Conservation (phyloP, 2,888 invertebrate species). For the Rhabditophanes sp. region DNA sequence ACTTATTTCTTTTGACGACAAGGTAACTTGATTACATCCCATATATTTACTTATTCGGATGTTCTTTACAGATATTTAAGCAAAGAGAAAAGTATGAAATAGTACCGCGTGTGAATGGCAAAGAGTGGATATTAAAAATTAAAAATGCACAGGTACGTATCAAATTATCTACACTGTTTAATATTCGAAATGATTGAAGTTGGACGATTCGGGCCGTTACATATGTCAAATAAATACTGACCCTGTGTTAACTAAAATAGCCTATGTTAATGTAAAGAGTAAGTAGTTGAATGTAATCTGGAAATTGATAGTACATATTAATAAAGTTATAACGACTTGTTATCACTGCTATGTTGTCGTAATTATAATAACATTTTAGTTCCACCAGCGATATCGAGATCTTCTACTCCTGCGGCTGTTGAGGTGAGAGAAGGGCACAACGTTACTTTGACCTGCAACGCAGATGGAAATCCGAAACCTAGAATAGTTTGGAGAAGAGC, state of each 20-base stretch:
- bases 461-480: conserved; percentile 40
- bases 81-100: conserved; percentile 39
- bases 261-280: conserved; percentile 37
- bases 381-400: conserved; percentile 74
- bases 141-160: conserved; percentile 56
- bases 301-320: conserved; percentile 1
- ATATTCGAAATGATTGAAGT: conserved; percentile 40
- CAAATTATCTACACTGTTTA: conserved; percentile 2
- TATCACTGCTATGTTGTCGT: neutral
- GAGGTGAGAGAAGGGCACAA: conserved; percentile 52
- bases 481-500: conserved; percentile 34
- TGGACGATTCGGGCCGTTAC: conserved; percentile 74
- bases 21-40: too few species aligned
- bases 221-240: conserved; percentile 54
- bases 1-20: conserved; percentile 33
- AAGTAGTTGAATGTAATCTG: neutral
- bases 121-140: conserved; percentile 79
- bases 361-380: conserved; percentile 52
- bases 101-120: conserved; percentile 53
- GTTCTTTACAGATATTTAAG: conserved; percentile 27
- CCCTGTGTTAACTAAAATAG: conserved; percentile 28
- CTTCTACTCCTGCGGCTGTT: conserved; percentile 71
- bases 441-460: conserved; percentile 39
- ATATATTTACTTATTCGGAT: conserved; percentile 2
- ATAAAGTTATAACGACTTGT: conserved; percentile 3